A percentile compares a stretch with the other conserved stretches of the same genome.
Evolutionary conservation across 2,797 vertebrate genomes (phyloP).

Genomic region (Sylvia borin): DNA sequence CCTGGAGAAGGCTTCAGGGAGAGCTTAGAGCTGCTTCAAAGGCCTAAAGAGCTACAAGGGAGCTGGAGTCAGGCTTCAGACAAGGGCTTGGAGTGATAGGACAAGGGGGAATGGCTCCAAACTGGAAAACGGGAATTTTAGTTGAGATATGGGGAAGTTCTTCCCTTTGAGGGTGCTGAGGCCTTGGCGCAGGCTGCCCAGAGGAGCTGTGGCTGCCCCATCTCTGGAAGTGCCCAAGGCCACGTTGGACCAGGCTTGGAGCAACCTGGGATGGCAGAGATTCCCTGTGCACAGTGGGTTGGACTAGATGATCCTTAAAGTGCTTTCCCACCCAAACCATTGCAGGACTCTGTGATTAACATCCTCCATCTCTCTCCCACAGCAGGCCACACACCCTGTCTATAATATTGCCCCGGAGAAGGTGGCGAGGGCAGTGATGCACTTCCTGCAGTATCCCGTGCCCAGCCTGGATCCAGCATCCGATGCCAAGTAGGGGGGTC

Average conservation of each 20-base stretch:
- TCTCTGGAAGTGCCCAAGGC: neutral
- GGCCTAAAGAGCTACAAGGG: neutral
- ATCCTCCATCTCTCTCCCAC: neutral
- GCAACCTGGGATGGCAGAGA: neutral
- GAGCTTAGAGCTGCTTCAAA: neutral
- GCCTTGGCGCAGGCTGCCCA: neutral
- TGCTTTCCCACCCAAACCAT: neutral
- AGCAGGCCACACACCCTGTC: constrained; percentile 93
- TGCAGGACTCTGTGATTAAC: neutral
- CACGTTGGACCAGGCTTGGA: neutral
- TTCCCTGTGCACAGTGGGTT: neutral
- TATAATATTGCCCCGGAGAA: constrained; percentile 96
- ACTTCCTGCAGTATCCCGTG: constrained; percentile 85
- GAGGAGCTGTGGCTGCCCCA: neutral
- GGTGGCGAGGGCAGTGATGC: constrained; percentile 84
- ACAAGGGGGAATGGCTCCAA: neutral
- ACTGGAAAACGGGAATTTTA: neutral
- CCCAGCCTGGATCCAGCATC: constrained; percentile 55
- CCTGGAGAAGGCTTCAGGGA: neutral
- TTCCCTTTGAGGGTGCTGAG: neutral
- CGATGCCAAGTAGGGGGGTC: neutral
- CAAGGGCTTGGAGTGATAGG: neutral
- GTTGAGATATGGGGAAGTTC: neutral
- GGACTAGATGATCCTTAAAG: neutral
- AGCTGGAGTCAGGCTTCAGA: neutral